Conservation (phyloP, 2,888 invertebrate genomes). For the Meganola albula region DNA sequence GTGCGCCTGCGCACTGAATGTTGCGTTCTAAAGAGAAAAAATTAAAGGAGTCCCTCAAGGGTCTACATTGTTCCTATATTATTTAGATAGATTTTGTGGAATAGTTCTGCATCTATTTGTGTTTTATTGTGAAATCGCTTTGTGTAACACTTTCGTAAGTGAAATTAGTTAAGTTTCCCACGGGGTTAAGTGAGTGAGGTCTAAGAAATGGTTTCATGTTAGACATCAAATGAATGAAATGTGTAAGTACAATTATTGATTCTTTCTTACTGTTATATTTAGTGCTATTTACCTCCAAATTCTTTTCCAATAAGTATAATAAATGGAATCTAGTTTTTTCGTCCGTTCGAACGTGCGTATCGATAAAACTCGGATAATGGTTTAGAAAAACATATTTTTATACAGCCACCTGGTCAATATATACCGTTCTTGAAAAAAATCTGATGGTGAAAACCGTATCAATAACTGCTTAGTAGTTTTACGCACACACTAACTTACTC, state of each 20-base stretch:
- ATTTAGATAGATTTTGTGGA: slow-evolving; percentile 15
- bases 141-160: slow-evolving; percentile 41
- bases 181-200: slow-evolving; percentile 38
- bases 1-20: slow-evolving; percentile 53
- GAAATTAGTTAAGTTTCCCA: slow-evolving; percentile 48
- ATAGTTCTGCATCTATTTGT: slow-evolving; percentile 30
- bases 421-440: too few relatives aligned
- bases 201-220: slow-evolving; percentile 37
- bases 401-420: too few relatives aligned
- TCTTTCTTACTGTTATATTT: too few relatives aligned
- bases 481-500: too few relatives aligned
- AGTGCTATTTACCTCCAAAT: too few relatives aligned
- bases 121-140: slow-evolving; percentile 32
- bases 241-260: slow-evolving; percentile 69
- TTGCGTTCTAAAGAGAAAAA: slow-evolving; percentile 43
- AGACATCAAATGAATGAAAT: slow-evolving; percentile 55
- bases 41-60: slow-evolving; percentile 42
- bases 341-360: too few relatives aligned
- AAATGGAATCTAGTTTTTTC: too few relatives aligned
- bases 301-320: too few relatives aligned
- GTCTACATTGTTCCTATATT: slow-evolving; percentile 32
- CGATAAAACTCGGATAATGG: too few relatives aligned
- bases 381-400: too few relatives aligned
- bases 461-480: too few relatives aligned
- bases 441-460: too few relatives aligned